Conservation (phyloP, 2,797 vertebrate genomes). For the Coilia nasus region DNA sequence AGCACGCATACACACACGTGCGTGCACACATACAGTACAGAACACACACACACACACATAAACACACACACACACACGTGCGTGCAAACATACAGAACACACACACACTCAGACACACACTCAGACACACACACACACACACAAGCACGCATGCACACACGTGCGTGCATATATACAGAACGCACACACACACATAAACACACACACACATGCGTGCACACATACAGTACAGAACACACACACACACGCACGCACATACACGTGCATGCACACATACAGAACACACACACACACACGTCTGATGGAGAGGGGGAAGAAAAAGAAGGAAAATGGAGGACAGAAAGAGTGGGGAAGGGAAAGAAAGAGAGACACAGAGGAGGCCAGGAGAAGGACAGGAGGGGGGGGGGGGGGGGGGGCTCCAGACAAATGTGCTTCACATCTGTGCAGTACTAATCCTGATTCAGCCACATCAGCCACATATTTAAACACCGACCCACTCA, state of each 20-base stretch:
- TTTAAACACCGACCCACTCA: background rate
- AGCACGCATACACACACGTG: background rate
- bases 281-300: background rate
- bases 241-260: too few species aligned
- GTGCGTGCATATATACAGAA: too few species aligned
- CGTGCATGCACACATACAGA: too few species aligned
- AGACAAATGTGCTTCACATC: background rate
- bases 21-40: conserved; percentile 40
- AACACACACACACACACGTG: background rate
- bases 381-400: too few species aligned
- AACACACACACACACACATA: background rate
- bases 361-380: background rate
- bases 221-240: too few species aligned
- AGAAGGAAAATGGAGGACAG: too few species aligned
- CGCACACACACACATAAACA: too few species aligned
- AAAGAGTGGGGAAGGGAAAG: too few species aligned
- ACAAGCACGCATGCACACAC: background rate
- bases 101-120: background rate
- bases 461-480: background rate
- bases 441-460: background rate
- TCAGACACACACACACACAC: background rate
- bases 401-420: background rate
- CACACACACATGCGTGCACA: background rate
- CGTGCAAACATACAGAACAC: conserved; percentile 35
- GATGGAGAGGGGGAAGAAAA: background rate